These are phyloP conservation scores for Palythoa heliodiscus DNA, from an alignment of 92 coral and sea anemone genomes.

Conservation along the genomic window DNA sequence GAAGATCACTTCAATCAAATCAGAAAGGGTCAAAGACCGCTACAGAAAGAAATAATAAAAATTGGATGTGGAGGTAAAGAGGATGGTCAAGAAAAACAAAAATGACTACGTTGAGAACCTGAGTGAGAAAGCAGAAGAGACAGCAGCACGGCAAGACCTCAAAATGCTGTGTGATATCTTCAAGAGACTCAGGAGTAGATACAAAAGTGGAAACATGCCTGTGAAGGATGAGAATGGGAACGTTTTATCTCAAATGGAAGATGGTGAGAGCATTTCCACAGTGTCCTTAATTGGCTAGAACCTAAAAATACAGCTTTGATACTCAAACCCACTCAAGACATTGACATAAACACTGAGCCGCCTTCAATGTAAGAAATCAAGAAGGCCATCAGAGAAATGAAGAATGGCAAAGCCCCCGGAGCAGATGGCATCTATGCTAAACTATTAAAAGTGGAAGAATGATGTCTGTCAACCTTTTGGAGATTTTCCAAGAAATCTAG, in stretches of 20 bases:
- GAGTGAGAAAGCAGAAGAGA: conserved; percentile 26
- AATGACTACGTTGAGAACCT: conserved; percentile 13
- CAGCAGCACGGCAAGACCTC: conserved; percentile 19
- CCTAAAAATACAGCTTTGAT: not conserved
- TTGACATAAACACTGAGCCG: not conserved
- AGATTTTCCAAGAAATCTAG: not conserved
- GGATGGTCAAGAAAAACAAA: too few species aligned
- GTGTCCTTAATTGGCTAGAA: not conserved
- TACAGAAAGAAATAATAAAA: too few species aligned
- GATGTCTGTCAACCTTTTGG: not conserved
- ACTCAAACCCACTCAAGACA: too few species aligned
- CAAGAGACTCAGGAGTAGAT: too few species aligned
- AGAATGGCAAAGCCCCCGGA: not conserved
- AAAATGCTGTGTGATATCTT: not conserved
- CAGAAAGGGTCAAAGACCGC: too few species aligned
- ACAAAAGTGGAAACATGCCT: not conserved
- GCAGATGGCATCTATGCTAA: not conserved
- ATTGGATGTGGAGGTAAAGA: too few species aligned
- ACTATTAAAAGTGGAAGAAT: not conserved
- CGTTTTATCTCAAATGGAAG: not conserved
- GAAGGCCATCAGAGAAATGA: conserved; percentile 1
- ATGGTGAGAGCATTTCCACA: not conserved
- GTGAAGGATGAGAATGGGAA: not conserved
- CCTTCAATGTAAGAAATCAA: not conserved
- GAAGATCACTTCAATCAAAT: too few species aligned